Conservation (phyloP, 2,888 invertebrate genomes). For the Pachycephus smyrnensis region DNA sequence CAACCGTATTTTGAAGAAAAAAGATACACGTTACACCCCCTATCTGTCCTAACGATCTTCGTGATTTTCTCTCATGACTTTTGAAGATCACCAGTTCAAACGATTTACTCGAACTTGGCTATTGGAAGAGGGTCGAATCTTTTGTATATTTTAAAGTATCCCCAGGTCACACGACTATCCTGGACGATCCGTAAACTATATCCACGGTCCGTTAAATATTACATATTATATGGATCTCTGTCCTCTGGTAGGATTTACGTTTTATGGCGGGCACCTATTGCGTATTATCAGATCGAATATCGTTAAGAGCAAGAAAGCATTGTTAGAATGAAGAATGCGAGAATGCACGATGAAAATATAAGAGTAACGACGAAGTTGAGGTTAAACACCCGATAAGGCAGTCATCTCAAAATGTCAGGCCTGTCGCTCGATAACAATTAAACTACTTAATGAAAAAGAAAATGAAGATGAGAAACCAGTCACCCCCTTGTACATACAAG, state of each 20-base stretch:
- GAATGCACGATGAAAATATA: background rate
- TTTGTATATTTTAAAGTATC: background rate
- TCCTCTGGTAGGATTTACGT: conserved; percentile 59
- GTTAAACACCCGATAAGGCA: conserved; percentile 31
- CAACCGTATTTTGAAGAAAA: no score
- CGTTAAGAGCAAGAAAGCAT: background rate
- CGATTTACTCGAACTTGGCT: no score
- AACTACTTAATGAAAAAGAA: conserved; percentile 16
- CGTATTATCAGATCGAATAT: conserved; percentile 36
- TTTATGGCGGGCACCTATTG: conserved; percentile 47
- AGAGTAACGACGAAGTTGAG: conserved; percentile 17
- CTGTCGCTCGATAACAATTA: conserved; percentile 41
- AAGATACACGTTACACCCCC: no score
- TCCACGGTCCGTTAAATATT: background rate
- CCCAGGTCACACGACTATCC: background rate
- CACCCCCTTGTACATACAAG: conserved; percentile 66
- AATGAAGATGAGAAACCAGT: conserved; percentile 47
- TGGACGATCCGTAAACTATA: background rate
- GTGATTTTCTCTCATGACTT: no score
- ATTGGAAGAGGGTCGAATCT: background rate
- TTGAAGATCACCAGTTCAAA: no score
- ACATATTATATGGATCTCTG: conserved; percentile 27
- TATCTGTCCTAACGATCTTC: no score
- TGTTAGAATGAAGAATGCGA: conserved; percentile 2
- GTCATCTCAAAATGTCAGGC: conserved; percentile 36